phyloP scores from a whole-genome alignment of 2,797 vertebrate species.

The Xenentodon cancila region DNA sequence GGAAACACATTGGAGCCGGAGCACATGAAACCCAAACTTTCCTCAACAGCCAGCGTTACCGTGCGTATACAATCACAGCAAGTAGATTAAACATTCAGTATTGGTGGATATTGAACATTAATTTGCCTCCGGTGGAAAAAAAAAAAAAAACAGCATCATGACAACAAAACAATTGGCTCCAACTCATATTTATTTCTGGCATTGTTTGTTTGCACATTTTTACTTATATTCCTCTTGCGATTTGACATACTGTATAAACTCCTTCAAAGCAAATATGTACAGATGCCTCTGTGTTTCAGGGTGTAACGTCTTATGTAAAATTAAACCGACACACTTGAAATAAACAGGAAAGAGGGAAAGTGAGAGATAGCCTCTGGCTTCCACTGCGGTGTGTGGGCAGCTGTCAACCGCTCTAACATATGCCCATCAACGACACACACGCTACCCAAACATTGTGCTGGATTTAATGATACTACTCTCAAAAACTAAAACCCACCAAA shows the following conservation, averaged over 20 bases:
- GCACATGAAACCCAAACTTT: neutral
- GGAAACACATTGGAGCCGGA: conserved; percentile 38
- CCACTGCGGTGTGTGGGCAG: conserved; percentile 61
- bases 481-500: neutral
- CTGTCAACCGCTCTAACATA: conserved; percentile 50
- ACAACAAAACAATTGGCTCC: conserved; percentile 12
- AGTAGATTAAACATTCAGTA: neutral
- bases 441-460: conserved; percentile 26
- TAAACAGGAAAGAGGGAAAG: conserved; percentile 32
- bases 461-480: conserved; percentile 23
- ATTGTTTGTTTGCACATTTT: conserved; percentile 31
- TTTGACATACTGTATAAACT: conserved; percentile 15
- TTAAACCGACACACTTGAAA: conserved; percentile 31
- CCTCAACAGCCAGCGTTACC: neutral
- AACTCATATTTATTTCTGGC: conserved; percentile 1
- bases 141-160: neutral
- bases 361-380: conserved; percentile 37
- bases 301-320: conserved; percentile 48
- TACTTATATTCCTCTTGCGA: conserved; percentile 15
- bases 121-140: conserved; percentile 13
- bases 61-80: neutral
- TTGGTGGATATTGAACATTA: neutral
- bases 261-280: conserved; percentile 16
- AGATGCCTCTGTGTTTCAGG: conserved; percentile 22
- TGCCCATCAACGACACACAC: conserved; percentile 33